A percentile compares a stretch with the other conserved stretches of the same genome.
phyloP scores from a whole-genome alignment of 92 coral and sea anemone genomes.

The Chrysogorgia sp. region DNA sequence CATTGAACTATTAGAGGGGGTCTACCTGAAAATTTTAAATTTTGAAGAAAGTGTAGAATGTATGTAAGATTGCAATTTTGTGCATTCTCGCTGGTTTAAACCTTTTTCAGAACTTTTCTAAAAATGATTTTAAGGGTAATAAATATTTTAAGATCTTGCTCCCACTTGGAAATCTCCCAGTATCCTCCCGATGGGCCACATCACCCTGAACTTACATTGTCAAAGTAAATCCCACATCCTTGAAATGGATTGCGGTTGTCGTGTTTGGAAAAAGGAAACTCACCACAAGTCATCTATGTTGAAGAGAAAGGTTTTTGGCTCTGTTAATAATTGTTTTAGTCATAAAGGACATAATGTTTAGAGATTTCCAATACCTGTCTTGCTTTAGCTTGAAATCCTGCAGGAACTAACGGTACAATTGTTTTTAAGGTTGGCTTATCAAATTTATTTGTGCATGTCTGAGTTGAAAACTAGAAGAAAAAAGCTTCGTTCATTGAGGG shows the following conservation, averaged over 20 bases:
- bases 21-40: too few relatives aligned
- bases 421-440: constrained; percentile 54
- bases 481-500: not conserved
- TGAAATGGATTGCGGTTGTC: constrained; percentile 91
- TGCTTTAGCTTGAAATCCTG: constrained; percentile 64
- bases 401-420: constrained; percentile 63
- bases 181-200: not conserved
- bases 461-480: constrained; percentile 67
- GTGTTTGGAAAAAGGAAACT: constrained; percentile 82
- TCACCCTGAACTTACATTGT: constrained; percentile 69
- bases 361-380: constrained; percentile 57
- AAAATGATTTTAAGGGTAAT: too few relatives aligned
- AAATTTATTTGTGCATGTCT: constrained; percentile 73
- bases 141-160: not conserved
- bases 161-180: not conserved
- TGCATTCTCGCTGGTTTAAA: too few relatives aligned
- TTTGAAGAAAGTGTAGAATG: not conserved
- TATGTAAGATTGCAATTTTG: not conserved
- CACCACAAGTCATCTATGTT: constrained; percentile 72
- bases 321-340: not conserved
- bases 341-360: not conserved
- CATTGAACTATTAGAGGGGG: too few relatives aligned
- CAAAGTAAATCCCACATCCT: constrained; percentile 89
- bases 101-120: too few relatives aligned
- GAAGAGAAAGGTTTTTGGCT: not conserved